Base-by-base conservation (phyloP, 2,113 vertebrate species). In the Percopsis transmontana region DNA sequence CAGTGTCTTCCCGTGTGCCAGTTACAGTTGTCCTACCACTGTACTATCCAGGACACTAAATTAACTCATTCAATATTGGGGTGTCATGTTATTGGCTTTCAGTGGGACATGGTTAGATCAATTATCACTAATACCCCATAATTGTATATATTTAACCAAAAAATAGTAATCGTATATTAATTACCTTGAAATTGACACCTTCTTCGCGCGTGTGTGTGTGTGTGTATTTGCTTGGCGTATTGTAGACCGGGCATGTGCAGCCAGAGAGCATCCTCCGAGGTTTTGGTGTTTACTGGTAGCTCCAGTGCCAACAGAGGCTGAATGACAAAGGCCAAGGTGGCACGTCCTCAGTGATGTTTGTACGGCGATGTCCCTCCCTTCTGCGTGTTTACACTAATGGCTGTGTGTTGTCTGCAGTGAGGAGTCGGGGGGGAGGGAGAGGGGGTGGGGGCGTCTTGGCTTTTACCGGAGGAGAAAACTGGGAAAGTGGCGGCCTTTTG, bases 281-380 rank as follows among this genome's bases (percentile, higher is more conserved):
- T 33, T 4, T 33, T 4, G 27, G 27, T 7, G 27, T n/a, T n/a
- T n/a, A n/a, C n/a, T n/a, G n/a, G n/a, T 33, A 83, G 77, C 87
- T 86, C 66, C 74, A 27, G 71, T 86, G 86, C 84, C 85, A 87
- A 81, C 84, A 75, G 67, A 72, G 76, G 81, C 79, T 85, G 86
- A 87, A 84, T 82, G 84, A 82, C 85, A 80, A 60, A 68, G 85
- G 82, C 83, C 85, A 79, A 72, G 82, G 80, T 88, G 82, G 85
- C 89, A 86, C 73, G 75, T 91, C 88, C 80, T 81, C 67, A 72
- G 88, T 84, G 87, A 90, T 88, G 85, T 90, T 91, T 91, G 89
- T 91, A 85, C 74, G 79, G 89, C 84, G 82, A 81, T 85, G 86
- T 89, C 81, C 87, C 79, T 86, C 89, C 88, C 86, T 83, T 75